Conservation (phyloP, 2,797 vertebrate species). For the Pelobates cultripes region DNA sequence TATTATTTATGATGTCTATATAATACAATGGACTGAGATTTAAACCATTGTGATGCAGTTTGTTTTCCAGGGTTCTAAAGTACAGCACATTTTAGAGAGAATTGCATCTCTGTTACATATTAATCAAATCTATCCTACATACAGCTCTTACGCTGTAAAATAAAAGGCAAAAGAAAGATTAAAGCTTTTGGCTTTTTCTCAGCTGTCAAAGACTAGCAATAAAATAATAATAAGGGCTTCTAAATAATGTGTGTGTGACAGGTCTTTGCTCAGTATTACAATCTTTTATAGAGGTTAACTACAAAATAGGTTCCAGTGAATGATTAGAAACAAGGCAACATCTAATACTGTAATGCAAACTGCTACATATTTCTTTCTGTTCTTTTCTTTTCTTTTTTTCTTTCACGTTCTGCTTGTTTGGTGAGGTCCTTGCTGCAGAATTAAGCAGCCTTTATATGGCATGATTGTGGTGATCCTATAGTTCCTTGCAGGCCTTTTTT, state of each 20-base stretch:
- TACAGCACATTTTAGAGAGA: conserved; percentile 81
- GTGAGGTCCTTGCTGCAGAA: conserved; percentile 61
- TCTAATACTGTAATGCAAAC: conserved; percentile 72
- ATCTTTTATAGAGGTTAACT: conserved; percentile 86
- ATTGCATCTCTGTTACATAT: conserved; percentile 83
- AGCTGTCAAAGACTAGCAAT: conserved; percentile 82
- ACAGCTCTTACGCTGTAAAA: conserved; percentile 79
- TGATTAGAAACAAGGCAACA: conserved; percentile 75
- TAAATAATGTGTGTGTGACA: conserved; percentile 83
- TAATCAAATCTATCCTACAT: conserved; percentile 80
- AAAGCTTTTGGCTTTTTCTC: conserved; percentile 82
- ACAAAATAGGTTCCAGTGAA: conserved; percentile 84
- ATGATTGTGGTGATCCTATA: conserved; percentile 42
- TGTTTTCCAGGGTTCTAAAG: conserved; percentile 81
- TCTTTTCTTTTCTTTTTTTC: conserved; percentile 73
- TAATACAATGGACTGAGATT: conserved; percentile 85
- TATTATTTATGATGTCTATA: conserved; percentile 86
- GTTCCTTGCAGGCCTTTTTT: conserved; percentile 41
- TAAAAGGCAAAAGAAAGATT: conserved; percentile 79
- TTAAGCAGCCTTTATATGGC: conserved; percentile 50
- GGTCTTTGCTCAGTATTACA: conserved; percentile 72
- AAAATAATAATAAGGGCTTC: conserved; percentile 85
- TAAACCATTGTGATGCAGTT: conserved; percentile 82
- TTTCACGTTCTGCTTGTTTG: conserved; percentile 67
- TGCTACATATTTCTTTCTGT: conserved; percentile 73